Evolutionary conservation across 2,888 invertebrate species (phyloP).

Genomic region (Amiota minor): DNA sequence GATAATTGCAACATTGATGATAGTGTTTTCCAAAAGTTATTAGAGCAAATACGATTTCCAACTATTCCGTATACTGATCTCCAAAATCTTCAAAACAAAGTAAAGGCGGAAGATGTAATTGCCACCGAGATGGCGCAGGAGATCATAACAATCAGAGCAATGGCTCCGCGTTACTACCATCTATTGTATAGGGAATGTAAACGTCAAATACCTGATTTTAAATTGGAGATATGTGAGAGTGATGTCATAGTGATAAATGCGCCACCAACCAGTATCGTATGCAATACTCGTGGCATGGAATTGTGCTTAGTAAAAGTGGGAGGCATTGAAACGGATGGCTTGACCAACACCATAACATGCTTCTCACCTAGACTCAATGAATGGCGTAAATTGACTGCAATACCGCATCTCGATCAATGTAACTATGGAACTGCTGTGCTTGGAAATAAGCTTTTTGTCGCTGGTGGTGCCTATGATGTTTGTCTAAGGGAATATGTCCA

Average conservation of each 20-base stretch:
- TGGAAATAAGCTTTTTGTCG: slow-evolving; percentile 80
- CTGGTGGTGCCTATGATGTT: slow-evolving; percentile 83
- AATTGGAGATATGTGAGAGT: background rate
- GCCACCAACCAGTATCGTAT: slow-evolving; percentile 36
- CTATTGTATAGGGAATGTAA: background rate
- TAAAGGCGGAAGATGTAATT: background rate
- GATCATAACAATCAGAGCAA: background rate
- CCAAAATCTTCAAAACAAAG: background rate
- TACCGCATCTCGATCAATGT: slow-evolving; percentile 83
- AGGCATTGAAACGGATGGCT: slow-evolving; percentile 80
- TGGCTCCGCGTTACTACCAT: background rate
- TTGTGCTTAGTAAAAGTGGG: slow-evolving; percentile 81
- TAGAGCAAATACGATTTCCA: background rate
- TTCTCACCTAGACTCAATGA: slow-evolving; percentile 77
- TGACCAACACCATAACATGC: slow-evolving; percentile 81
- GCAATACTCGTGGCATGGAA: slow-evolving; percentile 80
- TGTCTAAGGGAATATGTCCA: slow-evolving; percentile 80
- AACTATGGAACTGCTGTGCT: slow-evolving; percentile 81
- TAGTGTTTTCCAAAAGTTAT: background rate
- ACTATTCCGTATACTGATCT: background rate
- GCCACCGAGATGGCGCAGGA: background rate
- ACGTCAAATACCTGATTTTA: background rate
- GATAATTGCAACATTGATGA: background rate
- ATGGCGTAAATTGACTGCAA: slow-evolving; percentile 80
- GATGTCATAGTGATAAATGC: slow-evolving; percentile 18